Evolutionary conservation across 1,140 invertebrate species (phyloP).

Genomic region (Arctopsyche grandis): DNA sequence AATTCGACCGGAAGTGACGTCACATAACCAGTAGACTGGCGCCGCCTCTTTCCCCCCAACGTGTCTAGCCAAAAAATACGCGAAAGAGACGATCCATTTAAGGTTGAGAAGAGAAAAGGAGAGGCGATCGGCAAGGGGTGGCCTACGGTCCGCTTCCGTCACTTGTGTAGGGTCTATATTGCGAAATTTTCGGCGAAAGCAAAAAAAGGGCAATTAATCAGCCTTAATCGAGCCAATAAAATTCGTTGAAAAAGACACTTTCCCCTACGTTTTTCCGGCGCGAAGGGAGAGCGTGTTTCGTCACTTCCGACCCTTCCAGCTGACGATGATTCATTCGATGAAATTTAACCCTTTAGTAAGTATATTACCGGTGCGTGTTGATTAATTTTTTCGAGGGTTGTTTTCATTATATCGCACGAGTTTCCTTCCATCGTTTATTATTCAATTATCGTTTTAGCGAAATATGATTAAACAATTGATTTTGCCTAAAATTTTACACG

Average conservation of each 20-base stretch:
- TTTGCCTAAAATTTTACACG: too few relatives aligned
- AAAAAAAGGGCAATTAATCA: conserved; percentile 35
- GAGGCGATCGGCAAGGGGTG: not conserved
- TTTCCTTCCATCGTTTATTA: too few relatives aligned
- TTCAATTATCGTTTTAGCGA: too few relatives aligned
- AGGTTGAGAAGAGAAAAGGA: not conserved
- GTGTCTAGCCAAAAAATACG: conserved; percentile 44
- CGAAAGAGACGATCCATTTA: not conserved
- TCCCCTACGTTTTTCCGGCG: too few relatives aligned
- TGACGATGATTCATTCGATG: not conserved
- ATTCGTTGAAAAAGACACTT: not conserved
- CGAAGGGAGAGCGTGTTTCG: too few relatives aligned
- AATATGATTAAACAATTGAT: too few relatives aligned
- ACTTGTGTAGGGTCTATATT: not conserved
- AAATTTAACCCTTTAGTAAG: not conserved
- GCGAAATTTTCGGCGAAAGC: too few relatives aligned
- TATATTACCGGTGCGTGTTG: too few relatives aligned
- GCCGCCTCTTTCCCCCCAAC: conserved; percentile 19
- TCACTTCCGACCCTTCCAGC: too few relatives aligned
- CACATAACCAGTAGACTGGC: conserved; percentile 35
- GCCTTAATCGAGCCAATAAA: not conserved
- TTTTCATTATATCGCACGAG: too few relatives aligned
- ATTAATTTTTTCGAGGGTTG: too few relatives aligned
- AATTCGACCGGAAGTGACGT: conserved; percentile 40
- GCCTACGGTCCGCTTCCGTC: not conserved